Conservation (phyloP, 2,888 invertebrate species). For the Nomada hirtipes region DNA sequence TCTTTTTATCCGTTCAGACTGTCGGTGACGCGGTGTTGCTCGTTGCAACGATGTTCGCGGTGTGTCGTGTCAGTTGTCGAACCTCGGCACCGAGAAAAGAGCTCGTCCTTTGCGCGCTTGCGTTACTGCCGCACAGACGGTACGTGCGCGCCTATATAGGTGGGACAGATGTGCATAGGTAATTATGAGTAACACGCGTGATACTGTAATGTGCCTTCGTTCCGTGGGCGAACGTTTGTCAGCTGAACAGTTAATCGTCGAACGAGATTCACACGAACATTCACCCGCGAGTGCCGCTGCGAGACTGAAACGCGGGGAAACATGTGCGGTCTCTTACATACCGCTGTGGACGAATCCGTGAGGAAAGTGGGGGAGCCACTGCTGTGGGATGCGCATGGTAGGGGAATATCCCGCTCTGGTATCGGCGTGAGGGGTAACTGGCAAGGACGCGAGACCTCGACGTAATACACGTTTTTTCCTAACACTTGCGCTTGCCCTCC, state of each 20-base stretch:
- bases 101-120: slow-evolving; percentile 60
- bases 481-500: slow-evolving; percentile 22
- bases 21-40: slow-evolving; percentile 14
- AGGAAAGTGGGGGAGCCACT: slow-evolving; percentile 39
- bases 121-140: slow-evolving; percentile 38
- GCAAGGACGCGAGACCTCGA: slow-evolving; percentile 65
- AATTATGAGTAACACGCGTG: slow-evolving; percentile 42
- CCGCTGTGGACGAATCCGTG: slow-evolving; percentile 55
- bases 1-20: not conserved
- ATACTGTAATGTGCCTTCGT: slow-evolving; percentile 42
- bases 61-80: slow-evolving; percentile 60
- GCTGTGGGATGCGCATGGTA: not conserved
- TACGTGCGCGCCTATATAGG: slow-evolving; percentile 31
- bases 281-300: slow-evolving; percentile 81
- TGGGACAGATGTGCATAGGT: slow-evolving; percentile 2
- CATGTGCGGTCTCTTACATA: slow-evolving; percentile 83
- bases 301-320: slow-evolving; percentile 82
- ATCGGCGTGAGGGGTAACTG: slow-evolving; percentile 39
- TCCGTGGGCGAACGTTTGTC: slow-evolving; percentile 26
- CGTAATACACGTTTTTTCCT: slow-evolving; percentile 40
- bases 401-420: slow-evolving; percentile 35
- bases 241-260: slow-evolving; percentile 33
- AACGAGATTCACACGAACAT: slow-evolving; percentile 45
- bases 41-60: slow-evolving; percentile 44
- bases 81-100: slow-evolving; percentile 55